Base-by-base conservation (phyloP, 1,140 invertebrate species). In the Pogonomyrmex californicus region DNA sequence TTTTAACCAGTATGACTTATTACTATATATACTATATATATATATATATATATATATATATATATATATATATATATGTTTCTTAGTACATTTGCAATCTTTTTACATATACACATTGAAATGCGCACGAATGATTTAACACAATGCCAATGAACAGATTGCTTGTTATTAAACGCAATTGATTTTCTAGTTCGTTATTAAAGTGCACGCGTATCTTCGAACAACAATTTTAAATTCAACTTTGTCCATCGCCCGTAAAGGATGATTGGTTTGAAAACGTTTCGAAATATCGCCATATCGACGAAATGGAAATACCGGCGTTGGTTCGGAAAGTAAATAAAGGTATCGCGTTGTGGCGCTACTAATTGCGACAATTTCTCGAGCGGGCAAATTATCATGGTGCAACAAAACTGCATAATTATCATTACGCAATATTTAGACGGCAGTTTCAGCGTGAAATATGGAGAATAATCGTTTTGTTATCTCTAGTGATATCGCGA, bases 341-440 rank as follows among this genome's bases (percentile, higher is more conserved):
- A 88, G 82, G 62, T 68, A 79, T 81, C 79, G 51, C 51, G 36
- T 77, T 60, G 63, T 68, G 77, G 68, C 44, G 62, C 51, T 33
- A 36, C 56, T 90, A 91, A 90, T 91, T 86, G 83, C 82, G 86
- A 90, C 89, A 90, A 90, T 86, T 88, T 71, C 77, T 88, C 89
- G 79, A 85, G 79, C 44, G 86, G 71, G 82, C 77, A 87, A 90
- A 91, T 91, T 90, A 90, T 56, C 76, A 77, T 76, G 10, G 9
- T 4, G 41, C 58, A 47, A 66, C 63, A 86, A 91, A 91, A 88
- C 83, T 86, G 86, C 54, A 51, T 90, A 91, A 91, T 91, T 90
- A 91, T 88, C 88, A 81, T 66, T 17, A 30, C 49, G 56, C 62
- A 30, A 77, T 87, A 85, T 91, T 90, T 90, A 88, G 87, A 86